phyloP scores from a whole-genome alignment of 2,797 vertebrate species.

The Dryobates pubescens region DNA sequence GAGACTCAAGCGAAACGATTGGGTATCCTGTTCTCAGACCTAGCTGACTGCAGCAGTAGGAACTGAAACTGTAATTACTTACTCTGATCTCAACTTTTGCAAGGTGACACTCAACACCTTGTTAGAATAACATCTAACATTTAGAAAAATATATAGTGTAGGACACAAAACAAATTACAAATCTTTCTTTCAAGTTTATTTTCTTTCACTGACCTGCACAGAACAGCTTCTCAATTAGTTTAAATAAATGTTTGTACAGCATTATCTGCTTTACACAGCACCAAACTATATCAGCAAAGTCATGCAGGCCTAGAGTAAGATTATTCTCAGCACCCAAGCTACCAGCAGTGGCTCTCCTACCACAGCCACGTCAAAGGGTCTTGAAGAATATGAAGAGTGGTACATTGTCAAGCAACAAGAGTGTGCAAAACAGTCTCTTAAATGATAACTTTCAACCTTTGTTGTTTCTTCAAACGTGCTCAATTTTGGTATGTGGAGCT shows the following conservation, averaged over 20 bases:
- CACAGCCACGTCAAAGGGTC: not conserved
- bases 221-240: slow-evolving; percentile 59
- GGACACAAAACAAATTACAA: slow-evolving; percentile 49
- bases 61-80: not conserved
- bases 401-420: not conserved
- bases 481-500: not conserved
- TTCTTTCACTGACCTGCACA: slow-evolving; percentile 45
- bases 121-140: slow-evolving; percentile 5
- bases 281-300: slow-evolving; percentile 3
- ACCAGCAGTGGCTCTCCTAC: not conserved
- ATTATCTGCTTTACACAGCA: slow-evolving; percentile 50
- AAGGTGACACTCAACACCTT: slow-evolving; percentile 45
- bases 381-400: not conserved
- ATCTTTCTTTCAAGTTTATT: slow-evolving; percentile 53
- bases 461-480: not conserved
- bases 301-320: not conserved
- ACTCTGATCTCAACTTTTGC: slow-evolving; percentile 5
- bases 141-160: slow-evolving; percentile 35
- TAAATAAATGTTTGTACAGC: slow-evolving; percentile 68
- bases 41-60: not conserved
- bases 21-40: not conserved
- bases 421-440: not conserved
- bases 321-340: not conserved
- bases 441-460: not conserved
- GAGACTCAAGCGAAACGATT: not conserved